Base-by-base conservation (phyloP, 2,113 vertebrate species). In the Otolemur garnettii region DNA sequence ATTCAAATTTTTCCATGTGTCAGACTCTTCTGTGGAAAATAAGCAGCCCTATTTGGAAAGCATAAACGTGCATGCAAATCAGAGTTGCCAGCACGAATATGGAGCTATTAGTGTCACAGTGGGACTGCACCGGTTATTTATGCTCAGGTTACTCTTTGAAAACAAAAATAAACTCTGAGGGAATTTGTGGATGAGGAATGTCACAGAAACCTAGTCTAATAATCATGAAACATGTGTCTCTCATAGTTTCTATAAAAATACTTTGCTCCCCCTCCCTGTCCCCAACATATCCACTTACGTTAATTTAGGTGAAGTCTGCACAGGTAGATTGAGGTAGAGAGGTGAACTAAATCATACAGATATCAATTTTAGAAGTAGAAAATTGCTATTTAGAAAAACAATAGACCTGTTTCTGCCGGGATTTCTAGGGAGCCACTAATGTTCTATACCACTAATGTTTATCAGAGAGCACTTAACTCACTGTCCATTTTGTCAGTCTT, bases 291-390 rank as follows among this genome's bases (percentile, higher is more conserved):
- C 24, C 50, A 91, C 19, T 60, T 87, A 79, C 66, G 42, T 85
- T 93, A 92, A 97, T 77, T 88, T 96, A 92, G 38, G 59, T 75
- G 17, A 97, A 85, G 50, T 75, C 79, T 94, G 5, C n/a, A 45
- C 26, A 77, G 45, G 21, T 85, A 79, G 53, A 96, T 71, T 79
- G 74, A 96, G 82, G 71, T 45, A 79, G 42, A 92, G 78, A 92
- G 42, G n/a, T 71, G 15, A 72, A 22, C 42, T 55, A 89, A 94
- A 79, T 78, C 68, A 80, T 50, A 74, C 2, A 94, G n/a, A 22
- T 90, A 88, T 30, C 74, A 50, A 50, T 78, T 91, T 85, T 79
- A 92, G 86, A 86, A 92, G 62, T 24, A 88, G 88, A 77, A 95
- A 90, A 74, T n/a, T 64, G 7, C 30, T 90, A 69, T 74, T 94